These are phyloP conservation scores for Apostichopus californicus DNA, from an alignment of 35 echinoderm and acorn worm genomes.

Conservation along the genomic window DNA sequence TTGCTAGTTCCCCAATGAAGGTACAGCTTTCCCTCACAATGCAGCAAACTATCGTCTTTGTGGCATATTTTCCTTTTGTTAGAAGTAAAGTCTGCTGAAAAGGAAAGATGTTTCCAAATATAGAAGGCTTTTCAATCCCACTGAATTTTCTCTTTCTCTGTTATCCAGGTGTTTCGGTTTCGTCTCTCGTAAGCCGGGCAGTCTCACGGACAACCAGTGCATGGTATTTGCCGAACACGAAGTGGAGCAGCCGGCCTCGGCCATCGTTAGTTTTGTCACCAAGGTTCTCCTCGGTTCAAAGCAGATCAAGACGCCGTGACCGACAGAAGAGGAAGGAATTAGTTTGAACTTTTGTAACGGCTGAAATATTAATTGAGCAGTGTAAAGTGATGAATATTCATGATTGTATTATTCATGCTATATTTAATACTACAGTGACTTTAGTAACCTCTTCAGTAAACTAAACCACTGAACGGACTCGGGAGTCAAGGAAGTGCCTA, in stretches of 20 bases:
- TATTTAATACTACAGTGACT: background rate
- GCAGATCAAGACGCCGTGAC: conserved; percentile 45
- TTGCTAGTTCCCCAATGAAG: too few species aligned
- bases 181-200: conserved; percentile 87
- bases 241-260: conserved; percentile 90
- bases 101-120: too few species aligned
- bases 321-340: too few species aligned
- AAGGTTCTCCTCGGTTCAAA: conserved; percentile 86
- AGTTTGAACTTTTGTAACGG: background rate
- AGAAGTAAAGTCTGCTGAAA: too few species aligned
- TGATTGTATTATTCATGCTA: background rate
- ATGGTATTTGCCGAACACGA: conserved; percentile 95
- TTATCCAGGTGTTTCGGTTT: conserved; percentile 81
- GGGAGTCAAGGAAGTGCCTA: too few species aligned
- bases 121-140: too few species aligned
- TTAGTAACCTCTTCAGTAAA: background rate
- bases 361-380: conserved; percentile 15
- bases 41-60: too few species aligned
- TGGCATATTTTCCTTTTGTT: too few species aligned
- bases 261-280: conserved; percentile 97
- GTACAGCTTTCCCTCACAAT: too few species aligned
- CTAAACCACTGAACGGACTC: background rate
- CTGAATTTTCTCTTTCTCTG: background rate
- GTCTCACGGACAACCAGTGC: conserved; percentile 91
- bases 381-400: background rate